phyloP scores from a whole-genome alignment of 2,888 invertebrate species.

The Cheilosia grossa region DNA sequence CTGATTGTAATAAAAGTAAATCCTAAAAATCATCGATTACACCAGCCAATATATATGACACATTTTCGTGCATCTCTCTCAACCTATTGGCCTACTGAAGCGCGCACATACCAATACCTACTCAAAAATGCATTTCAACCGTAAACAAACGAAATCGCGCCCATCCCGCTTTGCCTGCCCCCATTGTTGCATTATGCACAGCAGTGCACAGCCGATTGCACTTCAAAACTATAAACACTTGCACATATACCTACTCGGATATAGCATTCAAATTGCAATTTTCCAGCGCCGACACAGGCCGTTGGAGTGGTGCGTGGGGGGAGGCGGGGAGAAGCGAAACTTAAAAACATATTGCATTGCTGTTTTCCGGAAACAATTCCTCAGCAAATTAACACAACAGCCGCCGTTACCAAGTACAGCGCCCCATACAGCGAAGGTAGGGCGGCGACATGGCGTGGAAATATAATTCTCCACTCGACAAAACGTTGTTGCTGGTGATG shows the following conservation, averaged over 20 bases:
- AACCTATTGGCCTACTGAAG: conserved; percentile 27
- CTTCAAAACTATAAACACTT: conserved; percentile 53
- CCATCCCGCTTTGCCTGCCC: neutral
- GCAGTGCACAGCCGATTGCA: conserved; percentile 44
- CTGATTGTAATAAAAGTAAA: no score
- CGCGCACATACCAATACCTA: neutral
- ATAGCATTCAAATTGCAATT: conserved; percentile 57
- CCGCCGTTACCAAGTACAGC: neutral
- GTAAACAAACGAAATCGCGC: conserved; percentile 21
- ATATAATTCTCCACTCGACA: conserved; percentile 56
- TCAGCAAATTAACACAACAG: conserved; percentile 57
- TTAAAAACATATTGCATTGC: conserved; percentile 25
- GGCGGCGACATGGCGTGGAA: conserved; percentile 3
- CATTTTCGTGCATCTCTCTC: neutral
- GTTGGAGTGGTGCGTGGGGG: neutral
- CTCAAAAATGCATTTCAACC: conserved; percentile 35
- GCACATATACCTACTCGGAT: conserved; percentile 20
- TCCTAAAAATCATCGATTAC: no score
- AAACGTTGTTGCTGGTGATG: conserved; percentile 21
- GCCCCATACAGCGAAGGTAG: neutral
- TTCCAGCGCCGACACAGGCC: neutral
- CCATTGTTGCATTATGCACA: conserved; percentile 10
- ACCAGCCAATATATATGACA: no score
- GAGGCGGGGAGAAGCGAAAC: neutral
- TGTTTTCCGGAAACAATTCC: conserved; percentile 62